Evolutionary conservation across 1,140 invertebrate species (phyloP), one percentile per base, ranked within the genome.

Genomic region (Asobara japonica): DNA sequence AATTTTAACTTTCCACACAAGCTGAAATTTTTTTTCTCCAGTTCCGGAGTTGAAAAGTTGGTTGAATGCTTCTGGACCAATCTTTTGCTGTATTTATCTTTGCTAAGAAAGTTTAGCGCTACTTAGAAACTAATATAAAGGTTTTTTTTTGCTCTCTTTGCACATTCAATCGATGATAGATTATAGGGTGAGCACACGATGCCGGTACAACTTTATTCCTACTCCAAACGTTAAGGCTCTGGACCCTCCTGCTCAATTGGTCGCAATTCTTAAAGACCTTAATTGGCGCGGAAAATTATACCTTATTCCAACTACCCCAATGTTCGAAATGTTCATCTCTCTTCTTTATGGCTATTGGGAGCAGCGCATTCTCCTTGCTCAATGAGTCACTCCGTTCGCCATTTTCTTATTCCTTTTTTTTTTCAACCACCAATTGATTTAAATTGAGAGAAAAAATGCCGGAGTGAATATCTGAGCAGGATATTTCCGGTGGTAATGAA

Each of bases 201-300:
- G 77, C 72, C 77, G 78, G 78, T 82, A 80, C 85, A 83, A 82
- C 80, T 83, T 56, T 67, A 68, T 75, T 80, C 80, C 80, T 84
- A 84, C 82, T 82, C 60, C 60, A 65, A 80, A 77, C 62, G 80
- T 79, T 80, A 84, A 85, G 79, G 77, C 78, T 82, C 82, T 84
- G 84, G 86, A 84, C 70, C 70, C 83, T 86, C 81, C 82, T 80
- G 85, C 84, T 86, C 85, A 85, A 87, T 87, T 87, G 86, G 83
- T 86, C 81, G 79, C 84, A 86, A 87, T 87, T 88, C 86, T 88
- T 87, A 86, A 87, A 87, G 86, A 87, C 86, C 86, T 87, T 87
- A 87, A 87, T 87, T 87, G 86, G 85, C 82, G 85, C 84, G 84
- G 83, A 86, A 87, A 87, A 87, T 87, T 87, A 87, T 87, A 87